Base-by-base conservation (phyloP, 1,140 invertebrate genomes). In the Triops longicaudatus region DNA sequence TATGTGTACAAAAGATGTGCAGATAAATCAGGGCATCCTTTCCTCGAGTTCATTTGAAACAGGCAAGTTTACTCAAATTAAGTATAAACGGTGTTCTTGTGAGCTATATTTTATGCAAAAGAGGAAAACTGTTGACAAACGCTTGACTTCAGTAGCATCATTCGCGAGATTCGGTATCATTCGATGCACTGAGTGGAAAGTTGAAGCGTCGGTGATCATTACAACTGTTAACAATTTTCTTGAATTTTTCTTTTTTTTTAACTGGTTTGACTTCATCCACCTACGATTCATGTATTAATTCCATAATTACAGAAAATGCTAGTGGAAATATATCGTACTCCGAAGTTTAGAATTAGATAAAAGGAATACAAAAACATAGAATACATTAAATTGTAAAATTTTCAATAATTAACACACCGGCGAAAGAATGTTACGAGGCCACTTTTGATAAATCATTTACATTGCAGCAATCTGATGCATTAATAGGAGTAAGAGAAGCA, bases 401-500 rank as follows among this genome's bases (percentile, higher is more conserved):
- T 22, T 9, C 22, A 22, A 6, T 63, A 63, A 10, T 63, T 22
- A 63, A 63, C 9, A 9, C 50, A 22, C 50, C 17, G 50, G 50
- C 50, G 50, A 63, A 14, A 63, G 50, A n/a, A 22, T n/a, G 50
- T 63, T 63, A 63, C 22, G 50, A 22, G 50, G 3, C 50, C 6
- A 63, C 22, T 63, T 63, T 63, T 63, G 14, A 63, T 63, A 63
- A 63, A 63, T 63, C 22, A 22, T 63, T 63, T 63, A 63, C 22
- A 63, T 63, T 63, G 22, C 22, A 22, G 50, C 50, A n/a, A 6
- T 22, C 17, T 63, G 5, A 63, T 63, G 50, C 50, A 63, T 63
- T 63, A 63, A 63, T 63, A 22, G 50, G 50, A 63, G 50, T 63
- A 63, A 63, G 14, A 63, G n/a, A 63, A 63, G 50, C 50, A 63